Evolutionary conservation across 92 coral and sea anemone species (phyloP), one percentile per base, ranked within the genome.

Genomic region (Heliopora coerulea): DNA sequence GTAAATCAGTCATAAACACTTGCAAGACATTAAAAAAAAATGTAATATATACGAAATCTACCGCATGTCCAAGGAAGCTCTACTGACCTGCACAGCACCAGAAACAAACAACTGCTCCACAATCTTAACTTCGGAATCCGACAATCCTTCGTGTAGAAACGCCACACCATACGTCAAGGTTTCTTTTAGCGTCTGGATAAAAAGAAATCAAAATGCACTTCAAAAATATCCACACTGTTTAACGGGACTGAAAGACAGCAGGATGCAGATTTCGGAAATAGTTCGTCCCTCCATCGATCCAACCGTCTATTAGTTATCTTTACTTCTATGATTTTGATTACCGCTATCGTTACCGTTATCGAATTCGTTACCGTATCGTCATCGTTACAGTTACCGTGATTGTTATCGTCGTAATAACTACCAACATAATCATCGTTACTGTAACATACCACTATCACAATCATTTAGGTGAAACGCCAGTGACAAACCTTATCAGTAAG

Each of bases 71-170:
- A n/a, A n/a, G n/a, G n/a, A n/a, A n/a, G n/a, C n/a, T n/a, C n/a
- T 19, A 17, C 28, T 65, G 57, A 91, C 97, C 97, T 93, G 98
- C 28, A 93, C 91, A 29, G 98, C 98, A n/a, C 98, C 98, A 30
- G 98, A 93, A 54, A 88, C 91, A 78, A 93, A 93, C 48, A 93
- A 84, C 56, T 93, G 98, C 30, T 93, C 91, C 42, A 86, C 84
- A 50, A 93, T 84, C 72, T 90, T 93, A 13, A 90, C 80, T 66
- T 93, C 98, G 20, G 84, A 52, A 31, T 93, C 98, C 1, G 98
- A 88, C 79, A 93, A 83, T 29, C 98, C 98, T 52, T 93, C 98
- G 72, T 93, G 98, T n/a, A 93, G 87, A 79, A 84, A 93, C 0
- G 98, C 98, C 52, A 93, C 96, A 19, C 98, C 98, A 82, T 80